Conservation (phyloP, 2,888 invertebrate genomes). For the Urechis unicinctus region DNA sequence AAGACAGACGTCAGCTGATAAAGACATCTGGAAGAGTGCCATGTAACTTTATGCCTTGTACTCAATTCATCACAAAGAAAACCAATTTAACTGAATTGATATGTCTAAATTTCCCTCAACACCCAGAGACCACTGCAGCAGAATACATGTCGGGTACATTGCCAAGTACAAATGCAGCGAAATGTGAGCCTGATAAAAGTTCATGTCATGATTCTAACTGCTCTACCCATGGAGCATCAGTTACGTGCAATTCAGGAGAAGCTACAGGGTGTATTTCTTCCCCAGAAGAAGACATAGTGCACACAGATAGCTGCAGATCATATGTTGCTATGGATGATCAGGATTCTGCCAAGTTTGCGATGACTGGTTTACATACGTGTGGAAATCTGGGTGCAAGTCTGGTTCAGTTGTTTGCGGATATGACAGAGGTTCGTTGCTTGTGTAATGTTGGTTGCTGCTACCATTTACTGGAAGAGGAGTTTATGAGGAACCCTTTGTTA, state of each 20-base stretch:
- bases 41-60: not conserved
- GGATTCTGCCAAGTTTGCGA: constrained; percentile 14
- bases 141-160: no score
- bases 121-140: no score
- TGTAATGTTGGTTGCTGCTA: constrained; percentile 88
- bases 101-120: not conserved
- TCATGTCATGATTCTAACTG: no score
- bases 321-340: not conserved
- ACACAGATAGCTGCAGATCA: no score
- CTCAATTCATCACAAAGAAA: not conserved
- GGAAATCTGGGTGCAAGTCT: constrained; percentile 73
- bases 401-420: constrained; percentile 63
- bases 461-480: constrained; percentile 60
- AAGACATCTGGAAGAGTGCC: no score
- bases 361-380: constrained; percentile 79
- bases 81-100: not conserved
- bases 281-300: no score
- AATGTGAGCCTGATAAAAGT: no score
- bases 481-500: constrained; percentile 14
- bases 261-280: no score
- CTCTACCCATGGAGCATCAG: no score
- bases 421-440: constrained; percentile 56
- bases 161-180: no score
- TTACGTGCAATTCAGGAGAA: no score
- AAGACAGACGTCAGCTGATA: no score